Evolutionary conservation across 2,797 vertebrate genomes (phyloP).

Genomic region (Intellagama lesueurii): DNA sequence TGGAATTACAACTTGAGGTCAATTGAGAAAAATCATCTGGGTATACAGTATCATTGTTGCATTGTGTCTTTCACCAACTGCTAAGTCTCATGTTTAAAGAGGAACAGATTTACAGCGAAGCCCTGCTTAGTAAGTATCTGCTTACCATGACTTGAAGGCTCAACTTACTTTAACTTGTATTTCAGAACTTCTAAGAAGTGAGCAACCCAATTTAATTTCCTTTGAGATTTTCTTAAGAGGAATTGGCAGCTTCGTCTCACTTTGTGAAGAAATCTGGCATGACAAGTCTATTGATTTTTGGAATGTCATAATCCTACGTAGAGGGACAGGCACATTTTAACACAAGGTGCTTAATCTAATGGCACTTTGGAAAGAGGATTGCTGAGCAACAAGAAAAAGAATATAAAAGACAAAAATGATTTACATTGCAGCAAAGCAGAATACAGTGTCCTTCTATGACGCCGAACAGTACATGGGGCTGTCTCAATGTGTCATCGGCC

Average conservation of each 20-base stretch:
- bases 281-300: conserved; percentile 72
- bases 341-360: conserved; percentile 62
- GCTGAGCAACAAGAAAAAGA: neutral
- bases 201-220: conserved; percentile 75
- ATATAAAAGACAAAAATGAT: neutral
- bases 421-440: conserved; percentile 26
- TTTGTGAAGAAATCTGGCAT: conserved; percentile 70
- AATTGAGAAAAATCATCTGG: neutral
- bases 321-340: conserved; percentile 58
- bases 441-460: conserved; percentile 38
- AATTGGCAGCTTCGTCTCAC: conserved; percentile 67
- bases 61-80: conserved; percentile 31
- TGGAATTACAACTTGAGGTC: neutral
- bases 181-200: conserved; percentile 64
- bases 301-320: conserved; percentile 63
- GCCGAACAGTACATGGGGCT: conserved; percentile 39
- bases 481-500: too few species aligned
- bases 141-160: neutral
- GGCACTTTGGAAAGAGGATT: conserved; percentile 55
- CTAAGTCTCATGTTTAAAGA: conserved; percentile 50
- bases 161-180: conserved; percentile 56
- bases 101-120: conserved; percentile 39
- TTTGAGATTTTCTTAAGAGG: conserved; percentile 64
- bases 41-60: conserved; percentile 31
- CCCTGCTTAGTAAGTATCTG: conserved; percentile 51